Base-by-base conservation (phyloP, 1,140 invertebrate species). In the Brachionus rubens region DNA sequence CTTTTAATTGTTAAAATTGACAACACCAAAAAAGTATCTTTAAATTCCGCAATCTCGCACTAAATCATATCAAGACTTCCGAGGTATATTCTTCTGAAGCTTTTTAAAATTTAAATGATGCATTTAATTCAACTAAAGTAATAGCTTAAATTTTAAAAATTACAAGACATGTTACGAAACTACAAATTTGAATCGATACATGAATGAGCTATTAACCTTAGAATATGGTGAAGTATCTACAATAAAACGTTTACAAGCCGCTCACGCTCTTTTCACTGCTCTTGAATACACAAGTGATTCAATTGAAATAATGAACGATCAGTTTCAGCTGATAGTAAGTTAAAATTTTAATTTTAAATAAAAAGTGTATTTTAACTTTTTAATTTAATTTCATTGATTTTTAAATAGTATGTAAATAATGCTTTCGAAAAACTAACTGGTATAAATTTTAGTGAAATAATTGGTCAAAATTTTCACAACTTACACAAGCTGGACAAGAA, bases 271-370 rank as follows among this genome's bases (percentile, higher is more conserved):
- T 1, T 90, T 92, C 76, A 88, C 90, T 19, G 92, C 92, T 26
- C 86, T 94, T 33, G 91, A 95, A 80, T 89, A 90, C 79, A 91
- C 91, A 79, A 87, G 88, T 72, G 92, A 95, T 82, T 88, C 92
- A 79, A 89, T 96, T 10, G 90, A 93, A 67, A 90, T 96, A 52
- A 94, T 92, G 30, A 91, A 93, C 82, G 88, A 91, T 78, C 87
- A 90, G 77, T 90, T 91, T 81, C 88, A 89, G 81, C 90, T 94
- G 82, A 90, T 93, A 87, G 91, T 92, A 85, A 86, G 78, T 28
- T 40, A 65, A 3, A 62, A 19, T 62, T 36, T 33, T 36, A 16
- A 43, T 24, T 65, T 33, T 76, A 12, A 56, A 12, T 30, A 56
- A n/a, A 28, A 10, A 30, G 16, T 43, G 9, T 68, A 43, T 3